These are phyloP conservation scores for Galleria mellonella DNA, from an alignment of 1,140 invertebrate genomes.

Conservation along the genomic window DNA sequence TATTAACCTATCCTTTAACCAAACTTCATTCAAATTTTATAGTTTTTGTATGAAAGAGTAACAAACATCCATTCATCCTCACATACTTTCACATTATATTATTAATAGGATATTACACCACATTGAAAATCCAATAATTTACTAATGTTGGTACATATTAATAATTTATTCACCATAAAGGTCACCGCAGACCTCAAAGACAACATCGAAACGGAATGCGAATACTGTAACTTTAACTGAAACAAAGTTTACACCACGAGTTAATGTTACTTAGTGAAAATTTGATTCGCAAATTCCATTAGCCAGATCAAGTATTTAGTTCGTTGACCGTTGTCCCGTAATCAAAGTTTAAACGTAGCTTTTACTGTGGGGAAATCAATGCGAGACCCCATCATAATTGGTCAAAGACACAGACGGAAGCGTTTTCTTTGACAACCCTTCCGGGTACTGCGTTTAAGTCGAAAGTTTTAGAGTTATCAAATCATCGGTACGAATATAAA, in stretches of 20 bases:
- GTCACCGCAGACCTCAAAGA: background rate
- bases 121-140: too few species aligned
- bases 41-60: too few species aligned
- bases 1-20: too few species aligned
- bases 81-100: too few species aligned
- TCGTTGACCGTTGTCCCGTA: slow-evolving; percentile 10
- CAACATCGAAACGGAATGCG: background rate
- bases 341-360: slow-evolving; percentile 11
- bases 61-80: too few species aligned
- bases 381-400: background rate
- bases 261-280: background rate
- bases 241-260: background rate
- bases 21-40: too few species aligned
- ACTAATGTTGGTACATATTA: background rate
- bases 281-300: slow-evolving; percentile 10
- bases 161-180: background rate
- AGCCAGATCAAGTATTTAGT: slow-evolving; percentile 10
- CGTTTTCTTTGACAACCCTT: too few species aligned
- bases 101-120: too few species aligned
- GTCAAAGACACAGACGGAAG: too few species aligned
- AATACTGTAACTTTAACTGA: background rate
- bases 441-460: too few species aligned
- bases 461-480: too few species aligned
- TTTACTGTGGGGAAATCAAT: slow-evolving; percentile 17
- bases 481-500: too few species aligned